These are phyloP conservation scores for Bos javanicus DNA, from an alignment of 2,113 vertebrate genomes.

Conservation along the genomic window DNA sequence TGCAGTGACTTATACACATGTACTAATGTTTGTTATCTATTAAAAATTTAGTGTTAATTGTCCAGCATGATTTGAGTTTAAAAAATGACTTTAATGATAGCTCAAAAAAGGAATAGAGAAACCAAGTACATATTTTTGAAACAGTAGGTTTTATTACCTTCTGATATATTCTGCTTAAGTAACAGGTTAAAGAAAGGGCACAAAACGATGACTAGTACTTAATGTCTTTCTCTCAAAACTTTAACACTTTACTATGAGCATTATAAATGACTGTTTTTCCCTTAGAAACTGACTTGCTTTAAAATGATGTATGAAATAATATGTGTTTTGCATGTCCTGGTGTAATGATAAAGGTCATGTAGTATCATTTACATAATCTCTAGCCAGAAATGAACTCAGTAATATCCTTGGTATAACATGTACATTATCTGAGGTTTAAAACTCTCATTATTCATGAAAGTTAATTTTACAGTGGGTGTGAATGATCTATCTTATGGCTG, in stretches of 20 bases:
- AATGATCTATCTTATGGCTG: conserved; percentile 88
- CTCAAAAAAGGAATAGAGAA: conserved; percentile 11
- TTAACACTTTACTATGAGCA: conserved; percentile 86
- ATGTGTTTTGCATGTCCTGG: conserved; percentile 89
- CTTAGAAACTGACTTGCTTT: conserved; percentile 85
- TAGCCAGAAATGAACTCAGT: conserved; percentile 85
- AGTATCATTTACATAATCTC: conserved; percentile 94
- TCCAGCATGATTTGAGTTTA: neutral
- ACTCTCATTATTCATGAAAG: conserved; percentile 91
- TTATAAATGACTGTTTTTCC: conserved; percentile 92
- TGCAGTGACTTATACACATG: neutral
- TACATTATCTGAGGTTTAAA: conserved; percentile 88
- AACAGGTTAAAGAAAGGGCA: conserved; percentile 79
- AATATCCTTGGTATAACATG: conserved; percentile 86
- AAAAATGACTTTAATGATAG: neutral
- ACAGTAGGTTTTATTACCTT: conserved; percentile 45
- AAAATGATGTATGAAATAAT: conserved; percentile 96
- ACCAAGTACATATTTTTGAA: neutral
- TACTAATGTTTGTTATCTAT: neutral
- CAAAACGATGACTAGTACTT: conserved; percentile 79
- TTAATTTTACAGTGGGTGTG: conserved; percentile 90
- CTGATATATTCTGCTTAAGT: conserved; percentile 59
- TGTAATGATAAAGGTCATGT: conserved; percentile 94
- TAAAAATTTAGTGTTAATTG: conserved; percentile 7
- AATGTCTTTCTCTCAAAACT: conserved; percentile 83